Conservation (phyloP, 1,140 invertebrate species). For the Lepidurus couesii region DNA sequence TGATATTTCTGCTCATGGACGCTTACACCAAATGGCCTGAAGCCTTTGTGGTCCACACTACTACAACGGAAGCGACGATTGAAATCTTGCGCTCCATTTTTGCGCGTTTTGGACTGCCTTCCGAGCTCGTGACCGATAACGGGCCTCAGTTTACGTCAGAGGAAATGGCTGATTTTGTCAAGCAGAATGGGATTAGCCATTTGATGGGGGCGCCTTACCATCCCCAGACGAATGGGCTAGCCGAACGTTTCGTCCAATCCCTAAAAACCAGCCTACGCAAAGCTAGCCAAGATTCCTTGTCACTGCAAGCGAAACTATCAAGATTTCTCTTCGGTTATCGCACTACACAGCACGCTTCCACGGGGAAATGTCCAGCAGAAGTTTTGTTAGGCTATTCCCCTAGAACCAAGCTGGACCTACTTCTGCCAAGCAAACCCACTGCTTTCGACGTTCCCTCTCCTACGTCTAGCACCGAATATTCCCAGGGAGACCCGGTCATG, state of each 20-base stretch:
- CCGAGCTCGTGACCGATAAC: conserved; percentile 46
- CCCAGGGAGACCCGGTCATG: conserved; percentile 9
- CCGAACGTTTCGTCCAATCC: conserved; percentile 31
- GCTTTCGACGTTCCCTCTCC: background rate
- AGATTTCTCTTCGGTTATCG: conserved; percentile 36
- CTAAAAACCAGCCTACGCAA: conserved; percentile 27
- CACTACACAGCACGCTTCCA: conserved; percentile 35
- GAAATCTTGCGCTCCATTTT: conserved; percentile 42
- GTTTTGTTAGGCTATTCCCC: conserved; percentile 29
- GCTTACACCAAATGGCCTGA: conserved; percentile 47
- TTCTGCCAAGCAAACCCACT: conserved; percentile 29
- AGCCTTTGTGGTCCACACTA: conserved; percentile 37
- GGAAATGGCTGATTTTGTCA: conserved; percentile 45
- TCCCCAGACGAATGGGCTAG: conserved; percentile 33
- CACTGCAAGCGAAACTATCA: conserved; percentile 6
- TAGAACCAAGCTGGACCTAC: conserved; percentile 32
- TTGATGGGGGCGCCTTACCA: conserved; percentile 26
- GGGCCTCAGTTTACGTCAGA: conserved; percentile 45
- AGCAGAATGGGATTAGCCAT: conserved; percentile 44
- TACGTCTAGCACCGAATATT: background rate
- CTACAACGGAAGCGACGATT: conserved; percentile 37
- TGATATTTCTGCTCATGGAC: conserved; percentile 47
- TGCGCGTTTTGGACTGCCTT: conserved; percentile 44
- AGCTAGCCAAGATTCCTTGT: conserved; percentile 1
- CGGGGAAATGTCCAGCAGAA: conserved; percentile 35